These are phyloP conservation scores for Mergus octosetaceus DNA, from an alignment of 2,797 vertebrate genomes.

Conservation along the genomic window DNA sequence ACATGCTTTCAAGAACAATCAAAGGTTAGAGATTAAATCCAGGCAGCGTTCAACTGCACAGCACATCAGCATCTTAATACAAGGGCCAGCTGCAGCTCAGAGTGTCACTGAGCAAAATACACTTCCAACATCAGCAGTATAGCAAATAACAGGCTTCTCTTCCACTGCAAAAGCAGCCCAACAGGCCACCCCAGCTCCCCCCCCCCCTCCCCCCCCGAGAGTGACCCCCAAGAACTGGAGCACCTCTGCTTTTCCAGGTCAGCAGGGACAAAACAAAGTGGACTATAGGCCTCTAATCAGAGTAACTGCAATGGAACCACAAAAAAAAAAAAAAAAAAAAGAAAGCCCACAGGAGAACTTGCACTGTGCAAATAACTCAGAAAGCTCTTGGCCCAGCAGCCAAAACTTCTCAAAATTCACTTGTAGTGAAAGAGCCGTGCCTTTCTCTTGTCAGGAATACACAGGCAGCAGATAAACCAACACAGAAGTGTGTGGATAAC, in stretches of 20 bases:
- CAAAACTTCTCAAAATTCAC: background rate
- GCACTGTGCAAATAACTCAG: background rate
- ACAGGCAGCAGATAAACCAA: background rate
- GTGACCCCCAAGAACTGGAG: background rate
- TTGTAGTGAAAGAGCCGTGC: background rate
- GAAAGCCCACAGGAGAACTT: background rate
- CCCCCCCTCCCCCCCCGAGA: too few relatives aligned
- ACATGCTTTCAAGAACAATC: constrained; percentile 60
- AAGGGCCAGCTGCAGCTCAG: constrained; percentile 4
- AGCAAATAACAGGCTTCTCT: background rate
- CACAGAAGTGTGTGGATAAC: background rate
- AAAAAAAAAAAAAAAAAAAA: background rate
- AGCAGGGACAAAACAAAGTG: background rate
- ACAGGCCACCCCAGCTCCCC: background rate
- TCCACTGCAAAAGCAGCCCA: background rate
- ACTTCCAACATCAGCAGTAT: background rate
- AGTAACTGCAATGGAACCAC: background rate
- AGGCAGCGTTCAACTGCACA: constrained; percentile 22
- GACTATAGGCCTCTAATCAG: background rate
- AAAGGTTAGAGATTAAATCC: constrained; percentile 64
- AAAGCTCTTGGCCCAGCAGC: background rate
- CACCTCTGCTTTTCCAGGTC: background rate
- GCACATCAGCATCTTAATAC: background rate
- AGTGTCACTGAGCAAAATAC: background rate
- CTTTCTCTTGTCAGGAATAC: background rate